These are phyloP conservation scores for Rhinoraja longicauda DNA, from an alignment of 2,797 vertebrate genomes.

Conservation along the genomic window DNA sequence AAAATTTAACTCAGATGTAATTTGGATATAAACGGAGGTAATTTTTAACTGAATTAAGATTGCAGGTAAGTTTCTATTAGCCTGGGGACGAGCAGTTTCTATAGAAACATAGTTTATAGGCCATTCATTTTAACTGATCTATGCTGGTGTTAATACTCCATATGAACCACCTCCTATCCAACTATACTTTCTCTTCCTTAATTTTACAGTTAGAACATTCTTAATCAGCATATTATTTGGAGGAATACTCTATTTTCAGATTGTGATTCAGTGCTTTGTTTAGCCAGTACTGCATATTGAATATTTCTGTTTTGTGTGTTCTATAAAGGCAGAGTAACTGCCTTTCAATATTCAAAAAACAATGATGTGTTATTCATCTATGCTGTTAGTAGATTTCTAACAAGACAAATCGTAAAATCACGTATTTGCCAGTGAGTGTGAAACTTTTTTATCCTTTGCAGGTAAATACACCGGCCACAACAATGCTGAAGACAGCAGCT, in stretches of 20 bases:
- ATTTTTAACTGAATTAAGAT: neutral
- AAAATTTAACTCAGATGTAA: neutral
- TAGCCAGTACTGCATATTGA: neutral
- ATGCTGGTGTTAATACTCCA: too few species aligned
- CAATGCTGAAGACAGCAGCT: constrained; percentile 40
- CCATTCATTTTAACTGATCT: too few species aligned
- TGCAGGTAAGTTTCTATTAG: neutral
- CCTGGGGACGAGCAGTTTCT: neutral
- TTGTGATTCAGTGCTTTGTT: neutral
- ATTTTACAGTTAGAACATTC: neutral
- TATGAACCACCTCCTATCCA: too few species aligned
- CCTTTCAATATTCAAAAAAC: neutral
- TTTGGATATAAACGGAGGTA: neutral
- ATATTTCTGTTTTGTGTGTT: neutral
- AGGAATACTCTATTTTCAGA: neutral
- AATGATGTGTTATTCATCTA: neutral
- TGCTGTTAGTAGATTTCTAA: neutral
- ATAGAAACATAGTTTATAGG: too few species aligned
- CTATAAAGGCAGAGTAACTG: neutral
- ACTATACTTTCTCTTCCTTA: neutral
- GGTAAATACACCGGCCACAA: constrained; percentile 38
- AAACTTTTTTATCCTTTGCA: neutral
- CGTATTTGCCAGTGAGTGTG: neutral
- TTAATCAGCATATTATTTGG: neutral
- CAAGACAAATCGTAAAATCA: neutral